A percentile compares a stretch with the other conserved stretches of the same genome.
phyloP scores from a whole-genome alignment of 92 coral and sea anemone genomes.

The Epizoanthus fatuus region DNA sequence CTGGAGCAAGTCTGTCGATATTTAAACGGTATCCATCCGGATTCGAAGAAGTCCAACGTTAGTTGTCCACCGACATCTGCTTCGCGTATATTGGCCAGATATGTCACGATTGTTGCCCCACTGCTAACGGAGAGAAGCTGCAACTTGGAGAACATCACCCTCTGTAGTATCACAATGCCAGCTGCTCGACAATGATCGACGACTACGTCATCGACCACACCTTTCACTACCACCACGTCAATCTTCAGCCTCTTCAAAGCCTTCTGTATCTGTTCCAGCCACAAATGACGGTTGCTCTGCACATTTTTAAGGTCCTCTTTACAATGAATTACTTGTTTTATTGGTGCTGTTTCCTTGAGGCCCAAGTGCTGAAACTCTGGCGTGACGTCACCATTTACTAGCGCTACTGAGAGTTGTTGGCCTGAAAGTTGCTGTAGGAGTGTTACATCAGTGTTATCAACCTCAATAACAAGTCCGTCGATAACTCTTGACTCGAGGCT shows the following conservation, averaged over 20 bases:
- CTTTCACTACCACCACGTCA: conserved; percentile 77
- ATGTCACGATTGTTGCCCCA: conserved; percentile 68
- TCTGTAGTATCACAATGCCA: conserved; percentile 71
- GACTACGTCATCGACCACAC: conserved; percentile 73
- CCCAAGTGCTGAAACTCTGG: conserved; percentile 85
- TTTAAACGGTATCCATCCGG: conserved; percentile 37
- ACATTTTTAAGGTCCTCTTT: conserved; percentile 17
- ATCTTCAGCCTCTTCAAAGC: conserved; percentile 58
- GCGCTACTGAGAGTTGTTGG: conserved; percentile 50
- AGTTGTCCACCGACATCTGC: conserved; percentile 79
- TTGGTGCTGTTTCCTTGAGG: conserved; percentile 61
- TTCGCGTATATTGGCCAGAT: conserved; percentile 72
- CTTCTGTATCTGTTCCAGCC: conserved; percentile 61
- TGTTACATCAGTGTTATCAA: conserved; percentile 16
- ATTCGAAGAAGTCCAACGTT: conserved; percentile 37
- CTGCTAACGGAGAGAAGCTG: conserved; percentile 80
- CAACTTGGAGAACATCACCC: conserved; percentile 55
- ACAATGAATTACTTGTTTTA: conserved; percentile 50
- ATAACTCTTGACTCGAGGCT: conserved; percentile 64
- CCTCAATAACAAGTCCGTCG: conserved; percentile 80
- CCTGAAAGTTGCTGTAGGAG: background rate
- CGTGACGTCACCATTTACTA: conserved; percentile 91
- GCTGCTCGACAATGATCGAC: conserved; percentile 69
- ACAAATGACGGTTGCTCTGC: conserved; percentile 49
- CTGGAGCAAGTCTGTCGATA: conserved; percentile 16